phyloP scores from a whole-genome alignment of 2,797 vertebrate species.

The Acrocephalus scirpaceus region DNA sequence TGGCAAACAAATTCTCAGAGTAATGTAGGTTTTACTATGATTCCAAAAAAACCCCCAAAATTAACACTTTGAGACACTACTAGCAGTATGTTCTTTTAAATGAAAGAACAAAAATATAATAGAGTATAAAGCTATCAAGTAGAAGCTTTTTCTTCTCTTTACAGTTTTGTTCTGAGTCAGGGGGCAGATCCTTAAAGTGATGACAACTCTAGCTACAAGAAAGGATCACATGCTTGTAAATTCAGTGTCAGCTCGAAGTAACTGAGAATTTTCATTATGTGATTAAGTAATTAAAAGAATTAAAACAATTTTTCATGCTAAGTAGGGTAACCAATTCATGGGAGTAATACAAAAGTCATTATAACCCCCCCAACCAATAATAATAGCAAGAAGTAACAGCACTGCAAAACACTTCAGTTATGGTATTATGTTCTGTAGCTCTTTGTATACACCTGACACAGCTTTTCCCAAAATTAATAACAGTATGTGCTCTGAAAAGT shows the following conservation, averaged over 20 bases:
- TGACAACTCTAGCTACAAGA: neutral
- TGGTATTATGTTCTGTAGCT: neutral
- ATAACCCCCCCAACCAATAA: neutral
- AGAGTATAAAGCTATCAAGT: neutral
- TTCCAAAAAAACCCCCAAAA: neutral
- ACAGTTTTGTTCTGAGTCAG: neutral
- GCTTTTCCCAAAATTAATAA: conserved; percentile 13
- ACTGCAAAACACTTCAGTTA: neutral
- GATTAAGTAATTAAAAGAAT: neutral
- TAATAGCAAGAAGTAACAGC: neutral
- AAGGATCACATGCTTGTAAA: neutral
- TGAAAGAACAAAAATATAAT: neutral
- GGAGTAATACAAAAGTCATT: neutral
- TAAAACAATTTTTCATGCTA: neutral
- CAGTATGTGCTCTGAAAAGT: neutral
- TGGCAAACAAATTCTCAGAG: neutral
- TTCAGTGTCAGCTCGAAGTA: neutral
- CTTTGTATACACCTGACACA: neutral
- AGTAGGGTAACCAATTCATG: neutral
- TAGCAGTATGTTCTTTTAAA: neutral
- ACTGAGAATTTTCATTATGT: neutral
- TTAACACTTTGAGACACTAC: neutral
- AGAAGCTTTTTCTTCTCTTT: neutral
- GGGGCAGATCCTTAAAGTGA: neutral
- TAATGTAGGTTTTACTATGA: neutral